A percentile compares a stretch with the other conserved stretches of the same genome.
These are phyloP conservation scores for Tigriopus japonicus DNA, from an alignment of 1,140 invertebrate species.

Conservation along the genomic window DNA sequence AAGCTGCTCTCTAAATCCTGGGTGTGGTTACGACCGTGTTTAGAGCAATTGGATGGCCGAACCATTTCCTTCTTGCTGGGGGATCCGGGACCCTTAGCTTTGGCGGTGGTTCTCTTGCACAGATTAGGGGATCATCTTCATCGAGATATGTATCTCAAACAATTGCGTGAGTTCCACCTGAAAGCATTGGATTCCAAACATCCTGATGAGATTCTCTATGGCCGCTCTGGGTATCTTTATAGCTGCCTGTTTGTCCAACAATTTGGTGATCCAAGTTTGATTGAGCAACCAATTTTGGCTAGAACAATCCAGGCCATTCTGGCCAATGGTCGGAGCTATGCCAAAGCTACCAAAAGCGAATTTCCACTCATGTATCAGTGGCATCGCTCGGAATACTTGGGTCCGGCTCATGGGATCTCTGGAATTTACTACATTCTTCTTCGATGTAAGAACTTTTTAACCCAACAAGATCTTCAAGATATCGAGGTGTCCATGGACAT, in stretches of 20 bases:
- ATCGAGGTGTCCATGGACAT: constrained; percentile 43
- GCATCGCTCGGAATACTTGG: constrained; percentile 70
- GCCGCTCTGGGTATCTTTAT: constrained; percentile 63
- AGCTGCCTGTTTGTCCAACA: constrained; percentile 42
- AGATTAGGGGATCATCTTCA: too few species aligned
- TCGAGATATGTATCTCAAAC: too few species aligned
- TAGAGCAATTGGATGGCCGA: too few species aligned
- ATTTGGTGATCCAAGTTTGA: constrained; percentile 9
- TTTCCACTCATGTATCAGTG: constrained; percentile 59
- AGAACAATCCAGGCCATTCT: constrained; percentile 44
- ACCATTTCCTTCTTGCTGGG: too few species aligned
- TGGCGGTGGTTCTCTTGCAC: too few species aligned
- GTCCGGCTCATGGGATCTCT: constrained; percentile 64
- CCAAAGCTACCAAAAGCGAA: constrained; percentile 28
- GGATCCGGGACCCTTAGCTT: too few species aligned
- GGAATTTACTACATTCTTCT: constrained; percentile 66
- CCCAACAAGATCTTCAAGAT: neutral
- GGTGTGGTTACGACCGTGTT: too few species aligned
- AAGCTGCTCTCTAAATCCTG: too few species aligned
- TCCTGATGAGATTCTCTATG: constrained; percentile 67
- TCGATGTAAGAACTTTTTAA: constrained; percentile 32
- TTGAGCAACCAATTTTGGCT: constrained; percentile 7
- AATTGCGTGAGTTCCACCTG: too few species aligned
- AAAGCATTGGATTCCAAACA: too few species aligned
- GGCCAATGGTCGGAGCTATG: constrained; percentile 38